A percentile compares a stretch with the other conserved stretches of the same genome.
Evolutionary conservation across 2,888 invertebrate species (phyloP).

Genomic region (Lypha dubia): DNA sequence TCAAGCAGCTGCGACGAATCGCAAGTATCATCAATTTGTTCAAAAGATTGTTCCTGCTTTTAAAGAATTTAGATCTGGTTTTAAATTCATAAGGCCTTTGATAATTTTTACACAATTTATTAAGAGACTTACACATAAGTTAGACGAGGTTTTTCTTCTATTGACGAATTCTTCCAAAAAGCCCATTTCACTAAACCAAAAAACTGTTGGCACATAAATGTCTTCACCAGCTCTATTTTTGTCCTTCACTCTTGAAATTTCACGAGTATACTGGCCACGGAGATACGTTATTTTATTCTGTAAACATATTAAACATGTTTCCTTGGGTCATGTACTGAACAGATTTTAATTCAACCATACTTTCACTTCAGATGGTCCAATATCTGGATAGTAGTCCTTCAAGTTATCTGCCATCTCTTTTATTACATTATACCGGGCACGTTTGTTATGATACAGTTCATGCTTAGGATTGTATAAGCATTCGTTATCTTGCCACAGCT

Average conservation of each 20-base stretch:
- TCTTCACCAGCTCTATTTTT: constrained; percentile 10
- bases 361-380: constrained; percentile 27
- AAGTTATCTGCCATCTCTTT: constrained; percentile 1
- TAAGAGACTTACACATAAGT: neutral
- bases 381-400: constrained; percentile 1
- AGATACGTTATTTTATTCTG: constrained; percentile 43
- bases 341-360: constrained; percentile 2
- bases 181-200: constrained; percentile 22
- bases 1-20: constrained; percentile 2
- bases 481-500: constrained; percentile 13
- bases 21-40: constrained; percentile 10
- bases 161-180: constrained; percentile 25
- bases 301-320: constrained; percentile 16
- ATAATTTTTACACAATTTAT: too few species aligned
- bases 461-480: constrained; percentile 35
- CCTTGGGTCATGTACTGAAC: neutral
- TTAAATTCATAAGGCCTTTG: neutral
- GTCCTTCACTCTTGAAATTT: constrained; percentile 19
- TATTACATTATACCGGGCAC: neutral
- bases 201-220: constrained; percentile 19
- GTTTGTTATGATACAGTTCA: neutral
- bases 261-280: constrained; percentile 31
- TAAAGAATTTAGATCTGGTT: neutral
- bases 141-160: neutral
- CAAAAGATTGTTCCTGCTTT: neutral